Evolutionary conservation across 2,888 invertebrate species (phyloP).

Genomic region (Ypsolopha scabrella): DNA sequence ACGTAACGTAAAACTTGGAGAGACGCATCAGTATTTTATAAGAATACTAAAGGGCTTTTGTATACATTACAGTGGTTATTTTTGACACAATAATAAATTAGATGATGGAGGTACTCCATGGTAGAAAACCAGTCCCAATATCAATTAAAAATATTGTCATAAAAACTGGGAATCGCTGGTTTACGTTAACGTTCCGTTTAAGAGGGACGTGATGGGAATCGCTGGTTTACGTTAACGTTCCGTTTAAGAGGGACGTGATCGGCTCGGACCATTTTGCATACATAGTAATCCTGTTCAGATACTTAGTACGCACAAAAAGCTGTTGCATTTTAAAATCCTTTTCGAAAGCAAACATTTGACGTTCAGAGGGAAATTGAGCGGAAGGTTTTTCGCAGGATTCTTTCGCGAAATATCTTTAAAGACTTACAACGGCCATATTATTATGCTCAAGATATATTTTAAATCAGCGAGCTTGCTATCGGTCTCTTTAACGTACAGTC

Average conservation of each 20-base stretch:
- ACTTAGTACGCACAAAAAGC: constrained; percentile 47
- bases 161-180: too few relatives aligned
- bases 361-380: constrained; percentile 59
- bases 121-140: too few relatives aligned
- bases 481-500: not conserved
- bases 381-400: constrained; percentile 35
- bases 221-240: too few relatives aligned
- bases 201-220: constrained; percentile 16
- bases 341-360: constrained; percentile 62
- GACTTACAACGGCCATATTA: not conserved
- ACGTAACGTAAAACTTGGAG: constrained; percentile 24
- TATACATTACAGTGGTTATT: constrained; percentile 23
- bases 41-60: constrained; percentile 14
- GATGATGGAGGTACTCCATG: too few relatives aligned
- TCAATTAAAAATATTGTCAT: too few relatives aligned
- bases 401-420: constrained; percentile 4
- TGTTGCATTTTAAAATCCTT: constrained; percentile 67
- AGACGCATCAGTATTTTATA: constrained; percentile 5
- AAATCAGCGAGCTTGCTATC: not conserved
- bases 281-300: constrained; percentile 40
- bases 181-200: constrained; percentile 25
- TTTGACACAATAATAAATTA: too few relatives aligned
- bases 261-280: constrained; percentile 50
- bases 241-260: constrained; percentile 17
- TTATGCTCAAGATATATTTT: not conserved